A percentile compares a stretch with the other conserved stretches of the same genome.
phyloP scores from a whole-genome alignment of 2,113 vertebrate genomes.

The Etia nguti region DNA sequence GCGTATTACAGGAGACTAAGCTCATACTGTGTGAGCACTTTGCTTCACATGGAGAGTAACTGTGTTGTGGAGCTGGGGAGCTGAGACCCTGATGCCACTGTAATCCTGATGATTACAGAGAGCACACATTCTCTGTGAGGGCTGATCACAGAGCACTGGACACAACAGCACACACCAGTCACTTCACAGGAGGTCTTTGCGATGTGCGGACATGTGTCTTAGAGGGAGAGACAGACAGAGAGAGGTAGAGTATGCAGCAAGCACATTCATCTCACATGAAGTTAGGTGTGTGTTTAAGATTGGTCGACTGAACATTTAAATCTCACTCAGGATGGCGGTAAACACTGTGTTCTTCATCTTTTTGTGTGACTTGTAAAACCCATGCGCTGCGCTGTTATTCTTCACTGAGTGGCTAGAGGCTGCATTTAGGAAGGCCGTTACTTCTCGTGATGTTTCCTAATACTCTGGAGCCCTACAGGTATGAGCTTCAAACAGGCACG shows the following conservation, averaged over 20 bases:
- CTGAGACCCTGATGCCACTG: slow-evolving; percentile 14
- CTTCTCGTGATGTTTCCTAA: slow-evolving; percentile 26
- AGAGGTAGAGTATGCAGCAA: neutral
- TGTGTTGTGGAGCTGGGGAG: slow-evolving; percentile 27
- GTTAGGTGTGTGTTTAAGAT: neutral
- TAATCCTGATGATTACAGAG: slow-evolving; percentile 51
- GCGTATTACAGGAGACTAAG: slow-evolving; percentile 50
- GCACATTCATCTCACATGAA: neutral
- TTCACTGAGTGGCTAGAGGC: neutral
- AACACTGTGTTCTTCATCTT: neutral
- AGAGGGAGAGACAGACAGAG: neutral
- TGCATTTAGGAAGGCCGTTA: neutral
- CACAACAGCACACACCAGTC: neutral
- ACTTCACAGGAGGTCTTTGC: slow-evolving; percentile 27
- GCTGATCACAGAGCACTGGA: slow-evolving; percentile 41
- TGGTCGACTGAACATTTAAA: neutral
- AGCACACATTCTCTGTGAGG: neutral
- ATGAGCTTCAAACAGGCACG: slow-evolving; percentile 52
- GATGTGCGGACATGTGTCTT: slow-evolving; percentile 4
- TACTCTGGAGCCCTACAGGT: slow-evolving; percentile 36
- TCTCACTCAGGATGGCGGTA: neutral
- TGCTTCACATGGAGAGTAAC: slow-evolving; percentile 53
- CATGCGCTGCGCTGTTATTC: neutral
- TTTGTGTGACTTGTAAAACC: neutral
- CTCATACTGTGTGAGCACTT: slow-evolving; percentile 49